These are phyloP conservation scores for Zosterops pallidus DNA, from an alignment of 2,113 vertebrate genomes.

Conservation along the genomic window DNA sequence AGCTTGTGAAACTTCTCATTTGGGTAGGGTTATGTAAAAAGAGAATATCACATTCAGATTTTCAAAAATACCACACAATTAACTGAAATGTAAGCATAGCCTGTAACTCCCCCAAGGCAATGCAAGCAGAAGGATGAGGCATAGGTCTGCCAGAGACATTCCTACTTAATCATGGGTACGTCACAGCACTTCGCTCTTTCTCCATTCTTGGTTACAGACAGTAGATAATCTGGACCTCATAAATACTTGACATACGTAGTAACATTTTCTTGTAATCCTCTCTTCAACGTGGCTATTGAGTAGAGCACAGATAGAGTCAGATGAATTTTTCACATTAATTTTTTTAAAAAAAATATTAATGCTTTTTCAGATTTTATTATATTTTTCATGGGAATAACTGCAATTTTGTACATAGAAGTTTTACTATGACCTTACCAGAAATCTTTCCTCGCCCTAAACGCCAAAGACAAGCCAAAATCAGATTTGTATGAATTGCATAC, in stretches of 20 bases:
- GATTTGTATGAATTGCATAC: background rate
- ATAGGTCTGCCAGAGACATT: background rate
- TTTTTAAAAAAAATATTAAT: background rate
- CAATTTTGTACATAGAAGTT: background rate
- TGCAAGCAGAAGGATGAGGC: background rate
- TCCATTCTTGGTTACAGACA: conserved; percentile 47
- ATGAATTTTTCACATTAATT: background rate
- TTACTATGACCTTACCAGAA: background rate
- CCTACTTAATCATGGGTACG: background rate
- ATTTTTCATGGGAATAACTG: background rate
- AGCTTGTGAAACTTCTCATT: background rate
- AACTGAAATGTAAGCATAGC: background rate
- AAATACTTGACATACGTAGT: background rate
- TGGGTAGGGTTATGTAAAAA: background rate
- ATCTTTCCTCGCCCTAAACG: background rate
- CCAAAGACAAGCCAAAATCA: background rate
- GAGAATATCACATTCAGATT: background rate
- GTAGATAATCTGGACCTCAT: background rate
- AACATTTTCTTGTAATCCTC: background rate
- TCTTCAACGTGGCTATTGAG: background rate
- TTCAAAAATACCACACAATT: background rate
- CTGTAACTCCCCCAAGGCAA: background rate
- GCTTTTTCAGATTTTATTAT: background rate
- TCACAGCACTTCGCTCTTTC: background rate
- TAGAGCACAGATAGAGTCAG: background rate